Conservation (phyloP, 2,113 vertebrate genomes). For the Ceratotherium simum region DNA sequence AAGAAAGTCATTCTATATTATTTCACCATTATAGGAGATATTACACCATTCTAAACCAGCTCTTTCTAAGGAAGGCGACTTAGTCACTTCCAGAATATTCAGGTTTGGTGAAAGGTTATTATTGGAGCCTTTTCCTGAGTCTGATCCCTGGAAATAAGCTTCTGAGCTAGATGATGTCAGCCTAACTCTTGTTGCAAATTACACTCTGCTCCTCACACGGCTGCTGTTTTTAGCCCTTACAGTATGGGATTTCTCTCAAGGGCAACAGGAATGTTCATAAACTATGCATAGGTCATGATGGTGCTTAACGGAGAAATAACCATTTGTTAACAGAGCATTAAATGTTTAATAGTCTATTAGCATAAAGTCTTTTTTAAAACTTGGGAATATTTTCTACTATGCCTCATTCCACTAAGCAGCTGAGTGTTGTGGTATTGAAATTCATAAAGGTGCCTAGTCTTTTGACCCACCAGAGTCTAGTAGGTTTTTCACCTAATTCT, state of each 20-base stretch:
- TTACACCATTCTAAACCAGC: background rate
- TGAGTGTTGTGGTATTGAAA: background rate
- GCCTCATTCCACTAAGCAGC: background rate
- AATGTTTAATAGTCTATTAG: conserved; percentile 83
- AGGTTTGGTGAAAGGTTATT: background rate
- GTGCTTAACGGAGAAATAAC: conserved; percentile 81
- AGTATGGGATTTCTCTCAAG: conserved; percentile 79
- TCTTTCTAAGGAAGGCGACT: background rate
- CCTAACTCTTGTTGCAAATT: conserved; percentile 67
- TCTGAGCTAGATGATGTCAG: conserved; percentile 50
- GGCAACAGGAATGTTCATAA: conserved; percentile 82
- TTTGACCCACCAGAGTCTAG: conserved; percentile 69
- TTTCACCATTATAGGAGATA: background rate
- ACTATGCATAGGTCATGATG: conserved; percentile 81
- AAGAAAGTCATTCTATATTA: background rate
- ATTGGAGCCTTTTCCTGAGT: conserved; percentile 1
- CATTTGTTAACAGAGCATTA: conserved; percentile 84
- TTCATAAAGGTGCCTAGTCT: conserved; percentile 66
- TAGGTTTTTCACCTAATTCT: conserved; percentile 69
- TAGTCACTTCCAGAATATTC: background rate
- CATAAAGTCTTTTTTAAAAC: conserved; percentile 66
- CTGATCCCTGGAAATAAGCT: conserved; percentile 24
- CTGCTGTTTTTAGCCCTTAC: conserved; percentile 77
- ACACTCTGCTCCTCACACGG: background rate
- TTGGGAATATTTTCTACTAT: conserved; percentile 53